Base-by-base conservation (phyloP, 1,140 invertebrate genomes). In the Manduca sexta region DNA sequence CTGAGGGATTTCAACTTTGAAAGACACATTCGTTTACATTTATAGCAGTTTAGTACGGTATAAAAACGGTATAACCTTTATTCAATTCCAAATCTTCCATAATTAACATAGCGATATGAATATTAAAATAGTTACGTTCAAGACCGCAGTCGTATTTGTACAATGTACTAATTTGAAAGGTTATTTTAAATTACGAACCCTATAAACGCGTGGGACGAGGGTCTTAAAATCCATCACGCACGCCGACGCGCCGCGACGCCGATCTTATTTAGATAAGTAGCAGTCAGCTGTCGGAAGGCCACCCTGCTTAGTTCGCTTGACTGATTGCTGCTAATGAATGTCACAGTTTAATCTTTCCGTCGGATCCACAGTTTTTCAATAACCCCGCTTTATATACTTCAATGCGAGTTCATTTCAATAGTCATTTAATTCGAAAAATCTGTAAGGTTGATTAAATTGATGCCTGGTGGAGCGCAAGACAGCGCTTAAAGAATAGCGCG, bases 261-360 rank as follows among this genome's bases (percentile, higher is more conserved):
- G 76, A 79, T 79, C 76, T 75, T 79, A 79, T 79, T 79, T 75
- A 79, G 76, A 79, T 79, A 79, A 79, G 73, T 72, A 65, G 64
- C 53, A 63, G 62, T 51, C 60, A 60, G 65, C 64, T 61, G 73
- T 65, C 73, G 70, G 69, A 72, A 74, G 64, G 56, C 60, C 40
- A 57, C 66, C 72, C 69, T 72, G 69, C 71, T 78, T 73, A 74
- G 62, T 57, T 62, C 65, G 55, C 60, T 69, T 76, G 76, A 80
- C 74, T 77, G 76, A 80, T 80, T 76, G 70, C 64, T 67, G 56
- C 66, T 80, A 80, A 80, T 80, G 69, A 77, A 74, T 71, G 76
- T 72, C 69, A 63, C 56, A 46, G 61, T 74, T 60, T 71, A 76
- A 76, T 73, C 63, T 58, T 33, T 53, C 16, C 43, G 15, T 15